These are phyloP conservation scores for Yponomeuta plumbellus DNA, from an alignment of 2,888 invertebrate genomes.

Conservation along the genomic window DNA sequence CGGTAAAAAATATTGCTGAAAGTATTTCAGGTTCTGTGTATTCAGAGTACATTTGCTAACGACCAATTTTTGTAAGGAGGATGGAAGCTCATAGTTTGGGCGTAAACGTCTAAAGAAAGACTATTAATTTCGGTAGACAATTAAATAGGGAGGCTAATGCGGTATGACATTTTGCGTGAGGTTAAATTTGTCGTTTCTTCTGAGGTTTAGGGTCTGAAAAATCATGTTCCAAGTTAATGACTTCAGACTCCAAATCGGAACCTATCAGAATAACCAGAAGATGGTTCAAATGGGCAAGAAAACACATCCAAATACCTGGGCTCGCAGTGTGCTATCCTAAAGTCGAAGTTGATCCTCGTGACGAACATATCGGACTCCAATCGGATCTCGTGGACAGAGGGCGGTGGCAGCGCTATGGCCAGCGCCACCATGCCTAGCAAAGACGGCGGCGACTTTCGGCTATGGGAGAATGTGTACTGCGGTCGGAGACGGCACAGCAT, in stretches of 20 bases:
- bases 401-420: slow-evolving; percentile 97
- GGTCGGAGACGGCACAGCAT: slow-evolving; percentile 94
- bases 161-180: too few relatives aligned
- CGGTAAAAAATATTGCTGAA: background rate
- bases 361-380: slow-evolving; percentile 98
- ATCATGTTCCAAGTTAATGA: too few relatives aligned
- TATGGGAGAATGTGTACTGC: slow-evolving; percentile 94
- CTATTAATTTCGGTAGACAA: too few relatives aligned
- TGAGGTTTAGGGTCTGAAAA: too few relatives aligned
- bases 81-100: too few relatives aligned
- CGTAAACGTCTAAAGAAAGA: too few relatives aligned
- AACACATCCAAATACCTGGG: slow-evolving; percentile 82
- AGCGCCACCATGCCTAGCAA: slow-evolving; percentile 95
- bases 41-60: too few relatives aligned
- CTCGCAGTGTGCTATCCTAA: slow-evolving; percentile 97
- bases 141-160: too few relatives aligned
- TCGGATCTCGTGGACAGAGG: slow-evolving; percentile 97
- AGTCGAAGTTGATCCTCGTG: slow-evolving; percentile 95
- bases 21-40: background rate
- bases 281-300: background rate
- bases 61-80: too few relatives aligned
- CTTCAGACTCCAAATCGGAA: too few relatives aligned
- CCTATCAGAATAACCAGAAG: too few relatives aligned
- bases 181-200: too few relatives aligned
- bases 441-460: slow-evolving; percentile 90